A percentile compares a stretch with the other conserved stretches of the same genome.
These are phyloP conservation scores for Scarus forsteni DNA, from an alignment of 2,797 vertebrate species.

Conservation along the genomic window DNA sequence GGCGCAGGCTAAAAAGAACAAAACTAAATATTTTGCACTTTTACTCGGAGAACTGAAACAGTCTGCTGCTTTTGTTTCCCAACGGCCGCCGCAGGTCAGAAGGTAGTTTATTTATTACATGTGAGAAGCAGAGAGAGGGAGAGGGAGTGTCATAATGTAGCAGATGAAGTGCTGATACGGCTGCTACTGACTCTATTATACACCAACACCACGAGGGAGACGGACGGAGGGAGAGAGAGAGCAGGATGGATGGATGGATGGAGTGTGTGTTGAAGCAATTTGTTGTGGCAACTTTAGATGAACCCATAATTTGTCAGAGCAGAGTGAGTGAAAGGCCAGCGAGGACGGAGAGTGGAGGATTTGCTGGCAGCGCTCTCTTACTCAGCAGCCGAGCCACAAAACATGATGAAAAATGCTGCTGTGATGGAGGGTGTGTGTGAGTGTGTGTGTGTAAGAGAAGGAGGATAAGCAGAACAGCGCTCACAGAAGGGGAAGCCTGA, in stretches of 20 bases:
- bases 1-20: conserved; percentile 18
- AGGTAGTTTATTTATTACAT: conserved; percentile 34
- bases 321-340: conserved; percentile 58
- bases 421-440: conserved; percentile 13
- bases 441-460: conserved; percentile 3
- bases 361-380: conserved; percentile 74
- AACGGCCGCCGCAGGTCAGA: conserved; percentile 35
- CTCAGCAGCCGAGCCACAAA: conserved; percentile 72
- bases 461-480: neutral
- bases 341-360: conserved; percentile 65
- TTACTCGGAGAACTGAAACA: conserved; percentile 10
- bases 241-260: conserved; percentile 32
- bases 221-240: conserved; percentile 38
- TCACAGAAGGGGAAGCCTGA: conserved; percentile 61
- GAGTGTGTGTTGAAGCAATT: conserved; percentile 60
- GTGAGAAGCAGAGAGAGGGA: neutral
- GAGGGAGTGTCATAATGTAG: conserved; percentile 58
- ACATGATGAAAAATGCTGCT: conserved; percentile 72
- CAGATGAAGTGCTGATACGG: conserved; percentile 76
- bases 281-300: conserved; percentile 64
- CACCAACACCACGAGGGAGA: conserved; percentile 48
- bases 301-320: conserved; percentile 74
- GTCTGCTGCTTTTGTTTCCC: conserved; percentile 29
- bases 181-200: conserved; percentile 58
- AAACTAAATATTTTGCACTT: conserved; percentile 35